Conservation (phyloP, 2,797 vertebrate genomes). For the Anas bahamensis region DNA sequence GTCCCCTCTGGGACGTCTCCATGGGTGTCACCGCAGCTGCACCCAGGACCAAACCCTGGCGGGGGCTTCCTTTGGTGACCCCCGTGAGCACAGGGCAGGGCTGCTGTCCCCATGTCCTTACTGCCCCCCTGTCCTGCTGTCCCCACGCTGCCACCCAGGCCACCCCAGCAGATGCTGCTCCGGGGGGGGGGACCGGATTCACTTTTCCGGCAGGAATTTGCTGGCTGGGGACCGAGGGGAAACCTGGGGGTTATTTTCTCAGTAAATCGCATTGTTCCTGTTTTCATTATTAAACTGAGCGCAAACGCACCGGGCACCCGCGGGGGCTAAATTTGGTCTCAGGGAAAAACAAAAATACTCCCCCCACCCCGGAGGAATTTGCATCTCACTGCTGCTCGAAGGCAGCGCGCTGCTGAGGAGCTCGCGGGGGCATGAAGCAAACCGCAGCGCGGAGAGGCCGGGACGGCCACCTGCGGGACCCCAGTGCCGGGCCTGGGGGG, state of each 20-base stretch:
- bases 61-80: neutral
- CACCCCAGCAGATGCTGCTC: neutral
- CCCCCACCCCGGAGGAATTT: conserved; percentile 52
- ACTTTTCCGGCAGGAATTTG: neutral
- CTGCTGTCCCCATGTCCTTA: neutral
- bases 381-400: conserved; percentile 56
- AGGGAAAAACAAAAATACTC: neutral
- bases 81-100: neutral
- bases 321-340: conserved; percentile 46
- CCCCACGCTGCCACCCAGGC: neutral
- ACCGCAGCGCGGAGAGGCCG: neutral
- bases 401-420: neutral
- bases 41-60: fast-evolving
- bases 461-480: neutral
- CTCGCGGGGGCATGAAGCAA: neutral
- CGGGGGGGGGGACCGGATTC: neutral
- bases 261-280: conserved; percentile 17
- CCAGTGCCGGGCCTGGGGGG: neutral
- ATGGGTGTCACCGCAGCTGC: fast-evolving
- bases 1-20: neutral
- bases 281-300: conserved; percentile 58
- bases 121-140: neutral
- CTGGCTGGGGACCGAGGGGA: neutral
- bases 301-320: neutral
- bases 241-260: conserved; percentile 32